A percentile compares a stretch with the other conserved stretches of the same genome.
phyloP scores from a whole-genome alignment of 2,113 vertebrate species.

The Odontesthes bonariensis region DNA sequence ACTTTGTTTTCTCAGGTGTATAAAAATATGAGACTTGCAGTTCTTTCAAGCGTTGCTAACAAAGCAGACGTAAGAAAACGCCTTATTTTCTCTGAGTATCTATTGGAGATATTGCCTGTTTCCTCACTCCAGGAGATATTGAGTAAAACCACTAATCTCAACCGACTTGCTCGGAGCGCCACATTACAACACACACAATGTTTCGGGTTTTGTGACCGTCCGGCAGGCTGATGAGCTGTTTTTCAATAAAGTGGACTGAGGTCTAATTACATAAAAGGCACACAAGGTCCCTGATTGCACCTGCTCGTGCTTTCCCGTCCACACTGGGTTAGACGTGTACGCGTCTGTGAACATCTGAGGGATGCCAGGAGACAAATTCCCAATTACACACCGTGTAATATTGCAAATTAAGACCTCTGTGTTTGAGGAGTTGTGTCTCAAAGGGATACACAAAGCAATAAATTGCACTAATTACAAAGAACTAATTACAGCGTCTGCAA shows the following conservation, averaged over 20 bases:
- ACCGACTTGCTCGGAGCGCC: constrained; percentile 9
- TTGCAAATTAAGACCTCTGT: constrained; percentile 76
- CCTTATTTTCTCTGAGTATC: constrained; percentile 34
- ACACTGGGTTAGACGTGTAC: constrained; percentile 36
- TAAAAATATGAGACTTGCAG: no score
- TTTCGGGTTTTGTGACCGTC: constrained; percentile 7
- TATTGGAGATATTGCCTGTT: constrained; percentile 57
- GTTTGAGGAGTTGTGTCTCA: constrained; percentile 64
- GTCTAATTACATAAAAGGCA: constrained; percentile 56
- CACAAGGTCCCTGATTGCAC: constrained; percentile 9
- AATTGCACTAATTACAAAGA: constrained; percentile 77
- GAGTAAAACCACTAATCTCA: constrained; percentile 38
- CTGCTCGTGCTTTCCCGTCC: constrained; percentile 32
- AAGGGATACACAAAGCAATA: constrained; percentile 75
- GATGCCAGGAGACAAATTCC: constrained; percentile 62
- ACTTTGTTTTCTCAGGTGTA: no score
- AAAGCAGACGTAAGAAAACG: no score
- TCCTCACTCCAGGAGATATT: constrained; percentile 46
- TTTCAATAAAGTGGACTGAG: constrained; percentile 50
- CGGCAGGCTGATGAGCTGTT: constrained; percentile 20
- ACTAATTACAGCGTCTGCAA: constrained; percentile 73
- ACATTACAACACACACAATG: not conserved
- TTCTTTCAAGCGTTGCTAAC: no score
- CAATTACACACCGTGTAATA: constrained; percentile 74
- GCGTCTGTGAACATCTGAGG: constrained; percentile 48